These are phyloP conservation scores for Aradus depressus DNA, from an alignment of 2,888 invertebrate genomes.

Conservation along the genomic window DNA sequence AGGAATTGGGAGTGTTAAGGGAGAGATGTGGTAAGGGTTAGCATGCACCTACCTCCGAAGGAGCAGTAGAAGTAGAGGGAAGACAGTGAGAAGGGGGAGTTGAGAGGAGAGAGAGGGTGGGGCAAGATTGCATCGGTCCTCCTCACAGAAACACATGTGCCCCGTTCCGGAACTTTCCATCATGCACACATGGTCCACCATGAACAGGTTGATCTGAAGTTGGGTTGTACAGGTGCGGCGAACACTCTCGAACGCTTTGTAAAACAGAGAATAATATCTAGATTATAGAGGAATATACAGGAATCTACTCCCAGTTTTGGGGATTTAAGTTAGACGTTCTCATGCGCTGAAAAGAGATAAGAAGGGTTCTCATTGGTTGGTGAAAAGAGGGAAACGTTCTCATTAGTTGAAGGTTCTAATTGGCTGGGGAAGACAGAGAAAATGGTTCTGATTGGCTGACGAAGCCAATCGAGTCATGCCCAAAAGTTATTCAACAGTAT, in stretches of 20 bases:
- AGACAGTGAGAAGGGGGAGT: neutral
- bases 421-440: no score
- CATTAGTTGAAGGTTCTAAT: no score
- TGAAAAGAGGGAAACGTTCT: no score
- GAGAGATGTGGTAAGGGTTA: conserved; percentile 1
- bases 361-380: no score
- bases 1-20: no score
- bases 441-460: no score
- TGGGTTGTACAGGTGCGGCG: conserved; percentile 86
- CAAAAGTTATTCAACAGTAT: no score
- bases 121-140: conserved; percentile 75
- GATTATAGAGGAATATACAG: no score
- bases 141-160: conserved; percentile 98
- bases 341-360: no score
- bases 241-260: conserved; percentile 73
- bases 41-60: conserved; percentile 15
- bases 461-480: no score
- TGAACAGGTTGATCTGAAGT: conserved; percentile 89
- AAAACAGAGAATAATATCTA: neutral
- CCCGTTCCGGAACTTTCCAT: conserved; percentile 96
- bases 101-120: neutral
- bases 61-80: conserved; percentile 9
- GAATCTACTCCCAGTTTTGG: no score
- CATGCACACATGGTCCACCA: conserved; percentile 98
- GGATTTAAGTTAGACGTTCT: no score